phyloP scores from a whole-genome alignment of 2,113 vertebrate species.

The Neotoma lepida region DNA sequence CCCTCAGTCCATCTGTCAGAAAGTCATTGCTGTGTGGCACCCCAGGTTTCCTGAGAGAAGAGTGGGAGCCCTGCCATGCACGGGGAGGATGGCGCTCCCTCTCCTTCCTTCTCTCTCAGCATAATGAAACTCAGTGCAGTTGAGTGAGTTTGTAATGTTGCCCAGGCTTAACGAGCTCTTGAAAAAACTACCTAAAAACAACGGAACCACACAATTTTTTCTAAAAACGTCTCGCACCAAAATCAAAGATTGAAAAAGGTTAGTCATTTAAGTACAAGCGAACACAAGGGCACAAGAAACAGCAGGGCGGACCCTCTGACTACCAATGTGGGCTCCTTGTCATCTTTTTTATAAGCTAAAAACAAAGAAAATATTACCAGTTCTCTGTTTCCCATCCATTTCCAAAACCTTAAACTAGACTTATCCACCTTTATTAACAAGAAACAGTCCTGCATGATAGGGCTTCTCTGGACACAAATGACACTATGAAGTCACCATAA shows the following conservation, averaged over 20 bases:
- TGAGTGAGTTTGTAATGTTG: neutral
- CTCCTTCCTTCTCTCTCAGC: neutral
- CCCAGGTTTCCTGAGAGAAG: neutral
- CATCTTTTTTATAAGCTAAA: neutral
- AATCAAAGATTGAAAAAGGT: neutral
- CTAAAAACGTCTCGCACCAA: slow-evolving; percentile 7
- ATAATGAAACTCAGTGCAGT: neutral
- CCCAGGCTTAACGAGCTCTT: neutral
- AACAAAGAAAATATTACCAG: neutral
- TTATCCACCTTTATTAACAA: neutral
- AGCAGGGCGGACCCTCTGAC: neutral
- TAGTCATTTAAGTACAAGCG: neutral
- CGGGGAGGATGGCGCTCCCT: neutral
- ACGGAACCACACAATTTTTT: neutral
- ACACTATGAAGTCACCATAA: neutral
- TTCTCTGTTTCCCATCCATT: neutral
- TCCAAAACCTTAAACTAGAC: neutral
- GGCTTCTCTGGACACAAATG: neutral
- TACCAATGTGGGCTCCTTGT: neutral
- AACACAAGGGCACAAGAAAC: neutral
- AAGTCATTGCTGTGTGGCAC: neutral
- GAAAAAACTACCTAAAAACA: neutral
- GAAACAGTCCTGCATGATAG: neutral
- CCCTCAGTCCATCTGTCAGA: neutral
- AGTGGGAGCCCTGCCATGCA: neutral